Base-by-base conservation (phyloP, 2,888 invertebrate species). In the Drosophila diplacantha region DNA sequence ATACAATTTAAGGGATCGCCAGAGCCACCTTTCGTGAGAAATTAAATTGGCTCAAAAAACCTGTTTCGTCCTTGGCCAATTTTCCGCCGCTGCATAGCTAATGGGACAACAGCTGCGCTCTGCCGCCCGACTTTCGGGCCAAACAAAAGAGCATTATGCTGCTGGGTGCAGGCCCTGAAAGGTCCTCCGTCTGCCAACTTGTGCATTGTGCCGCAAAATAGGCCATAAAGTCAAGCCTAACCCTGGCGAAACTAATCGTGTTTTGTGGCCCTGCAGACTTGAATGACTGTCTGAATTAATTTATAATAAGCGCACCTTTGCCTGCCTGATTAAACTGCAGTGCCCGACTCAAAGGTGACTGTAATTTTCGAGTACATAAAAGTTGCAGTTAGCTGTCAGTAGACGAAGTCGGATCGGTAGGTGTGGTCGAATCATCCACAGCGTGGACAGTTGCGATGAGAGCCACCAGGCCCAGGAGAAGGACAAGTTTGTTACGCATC, bases 241-340 rank as follows among this genome's bases (percentile, higher is more conserved):
- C 24, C 71, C 65, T 60, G 72, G 39, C 60, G 51, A 73, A 66
- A 65, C 72, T 69, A 79, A 81, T 69, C 58, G 56, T 18, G 62
- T 67, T 57, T 54, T 59, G 71, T 43, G 70, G 59, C 29, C 34
- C 35, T 31, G 53, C 29, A 34, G 44, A 58, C 59, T 38, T 55
- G 49, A 51, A 57, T 64, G 56, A 60, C 38, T 71, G 39, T 22
- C 47, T 47, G 51, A 76, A 76, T 82, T 72, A 79, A 76, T 76
- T 81, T 66, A 73, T 79, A 69, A 73, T 72, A 73, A 69, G 74
- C 67, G 37, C 50, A 64, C 65, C 59, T 52, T 59, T 51, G n/a
- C n/a, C 72, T 62, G 59, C 51, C 51, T 68, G 68, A 77, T 74
- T 77, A 67, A 69, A 68, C 37, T 68, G 44, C 63, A 53, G 46